Conservation (phyloP, 2,113 vertebrate genomes). For the Zosterops japonicus region DNA sequence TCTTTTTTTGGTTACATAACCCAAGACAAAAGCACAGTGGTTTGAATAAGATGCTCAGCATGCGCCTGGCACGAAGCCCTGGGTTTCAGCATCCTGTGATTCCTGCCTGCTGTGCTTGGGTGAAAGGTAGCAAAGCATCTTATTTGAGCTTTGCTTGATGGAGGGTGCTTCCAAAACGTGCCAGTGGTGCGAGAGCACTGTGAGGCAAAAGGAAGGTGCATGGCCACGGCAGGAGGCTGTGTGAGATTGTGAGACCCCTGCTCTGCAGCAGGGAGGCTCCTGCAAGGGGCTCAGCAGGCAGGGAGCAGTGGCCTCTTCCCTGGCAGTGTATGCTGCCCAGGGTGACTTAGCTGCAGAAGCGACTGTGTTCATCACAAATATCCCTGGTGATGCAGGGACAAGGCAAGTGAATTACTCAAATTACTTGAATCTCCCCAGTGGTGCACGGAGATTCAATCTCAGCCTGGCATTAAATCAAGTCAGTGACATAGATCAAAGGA, state of each 20-base stretch:
- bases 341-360: background rate
- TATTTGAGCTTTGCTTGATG: background rate
- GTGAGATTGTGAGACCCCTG: background rate
- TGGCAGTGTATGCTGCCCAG: fast-evolving
- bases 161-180: background rate
- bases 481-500: conserved; percentile 61
- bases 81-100: fast-evolving
- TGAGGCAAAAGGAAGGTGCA: fast-evolving
- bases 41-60: fast-evolving
- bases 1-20: no score
- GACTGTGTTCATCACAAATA: background rate
- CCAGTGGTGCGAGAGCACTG: background rate
- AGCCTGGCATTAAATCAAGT: conserved; percentile 47
- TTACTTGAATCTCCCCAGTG: conserved; percentile 37
- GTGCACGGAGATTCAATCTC: conserved; percentile 28
- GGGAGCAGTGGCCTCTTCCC: background rate
- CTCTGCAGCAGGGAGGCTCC: background rate
- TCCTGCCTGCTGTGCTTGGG: background rate
- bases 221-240: fast-evolving
- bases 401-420: conserved; percentile 29
- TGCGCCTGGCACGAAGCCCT: fast-evolving
- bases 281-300: background rate
- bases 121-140: background rate
- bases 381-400: background rate
- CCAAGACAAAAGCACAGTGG: no score